These are phyloP conservation scores for Prionace glauca DNA, from an alignment of 2,797 vertebrate species.

Conservation along the genomic window DNA sequence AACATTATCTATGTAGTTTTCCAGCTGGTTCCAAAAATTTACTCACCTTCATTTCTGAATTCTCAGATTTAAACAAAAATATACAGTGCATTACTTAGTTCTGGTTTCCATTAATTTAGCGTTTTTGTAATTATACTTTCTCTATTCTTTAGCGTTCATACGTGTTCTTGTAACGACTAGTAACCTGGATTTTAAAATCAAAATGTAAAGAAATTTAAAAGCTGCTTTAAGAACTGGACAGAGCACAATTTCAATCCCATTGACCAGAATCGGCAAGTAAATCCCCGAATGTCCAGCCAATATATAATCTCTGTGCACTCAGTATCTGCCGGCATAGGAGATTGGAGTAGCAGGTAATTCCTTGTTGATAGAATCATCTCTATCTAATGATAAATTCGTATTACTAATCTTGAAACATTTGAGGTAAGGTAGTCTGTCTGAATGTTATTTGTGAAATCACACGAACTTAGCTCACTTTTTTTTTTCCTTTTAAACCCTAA, in stretches of 20 bases:
- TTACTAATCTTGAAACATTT: not conserved
- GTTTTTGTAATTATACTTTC: not conserved
- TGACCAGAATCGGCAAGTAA: not conserved
- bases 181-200: not conserved
- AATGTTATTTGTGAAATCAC: not conserved
- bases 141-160: not conserved
- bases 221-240: not conserved
- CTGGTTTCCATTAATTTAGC: not conserved
- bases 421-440: not conserved
- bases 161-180: not conserved
- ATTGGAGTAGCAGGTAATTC: not conserved
- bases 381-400: not conserved
- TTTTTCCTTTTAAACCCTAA: too few species aligned
- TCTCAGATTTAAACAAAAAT: not conserved
- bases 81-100: not conserved
- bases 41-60: not conserved
- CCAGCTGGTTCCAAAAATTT: not conserved
- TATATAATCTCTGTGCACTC: not conserved
- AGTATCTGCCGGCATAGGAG: not conserved
- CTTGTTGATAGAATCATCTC: not conserved
- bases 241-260: not conserved
- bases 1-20: not conserved
- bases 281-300: not conserved
- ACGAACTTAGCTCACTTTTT: not conserved
- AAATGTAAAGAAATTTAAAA: not conserved